Conservation (phyloP, 2,113 vertebrate species). For the Zosterops pallidus region DNA sequence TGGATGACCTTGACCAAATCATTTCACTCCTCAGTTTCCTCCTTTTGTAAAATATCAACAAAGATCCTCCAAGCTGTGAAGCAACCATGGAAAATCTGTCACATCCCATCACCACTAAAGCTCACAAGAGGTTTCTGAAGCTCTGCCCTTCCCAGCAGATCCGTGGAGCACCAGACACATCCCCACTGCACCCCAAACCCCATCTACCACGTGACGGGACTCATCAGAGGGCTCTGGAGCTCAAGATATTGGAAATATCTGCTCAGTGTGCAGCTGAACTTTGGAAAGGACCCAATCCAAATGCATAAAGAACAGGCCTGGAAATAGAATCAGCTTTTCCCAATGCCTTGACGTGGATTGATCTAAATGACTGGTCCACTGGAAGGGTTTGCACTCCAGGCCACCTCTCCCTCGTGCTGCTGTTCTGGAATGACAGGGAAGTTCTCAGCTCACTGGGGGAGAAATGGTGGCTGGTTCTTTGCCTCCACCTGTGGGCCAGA, state of each 20-base stretch:
- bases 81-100: background rate
- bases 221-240: background rate
- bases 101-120: background rate
- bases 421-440: background rate
- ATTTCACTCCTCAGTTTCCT: background rate
- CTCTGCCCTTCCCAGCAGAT: background rate
- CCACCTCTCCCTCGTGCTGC: background rate
- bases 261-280: background rate
- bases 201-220: background rate
- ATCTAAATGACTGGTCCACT: fast-evolving
- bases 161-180: fast-evolving
- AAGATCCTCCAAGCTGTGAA: background rate
- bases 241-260: fast-evolving
- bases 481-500: background rate
- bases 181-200: background rate
- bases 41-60: background rate
- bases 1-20: background rate
- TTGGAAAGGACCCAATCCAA: background rate
- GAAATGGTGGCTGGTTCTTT: fast-evolving
- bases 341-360: background rate
- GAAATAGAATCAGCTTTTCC: background rate
- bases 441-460: background rate
- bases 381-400: background rate
- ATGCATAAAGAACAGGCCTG: background rate
- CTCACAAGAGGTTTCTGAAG: background rate